These are phyloP conservation scores for Antheraea pernyi DNA, from an alignment of 1,140 invertebrate genomes.

Conservation along the genomic window DNA sequence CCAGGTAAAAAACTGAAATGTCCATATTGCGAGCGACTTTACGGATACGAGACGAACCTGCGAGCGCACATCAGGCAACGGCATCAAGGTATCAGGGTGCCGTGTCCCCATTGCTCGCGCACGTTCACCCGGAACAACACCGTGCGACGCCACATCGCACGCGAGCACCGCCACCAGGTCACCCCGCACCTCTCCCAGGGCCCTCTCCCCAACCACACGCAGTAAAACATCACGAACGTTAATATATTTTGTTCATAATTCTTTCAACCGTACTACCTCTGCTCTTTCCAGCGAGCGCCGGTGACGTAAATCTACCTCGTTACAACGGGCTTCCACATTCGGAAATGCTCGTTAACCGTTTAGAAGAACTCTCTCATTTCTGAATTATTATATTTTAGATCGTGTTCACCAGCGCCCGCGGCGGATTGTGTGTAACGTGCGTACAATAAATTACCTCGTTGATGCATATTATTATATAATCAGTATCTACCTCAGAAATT, in stretches of 20 bases:
- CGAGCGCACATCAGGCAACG: constrained; percentile 93
- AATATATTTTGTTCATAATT: constrained; percentile 28
- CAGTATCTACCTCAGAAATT: constrained; percentile 76
- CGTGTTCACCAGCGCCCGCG: constrained; percentile 35
- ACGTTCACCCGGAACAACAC: constrained; percentile 97
- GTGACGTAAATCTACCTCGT: constrained; percentile 32
- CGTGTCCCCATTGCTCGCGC: constrained; percentile 91
- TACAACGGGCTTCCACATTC: not conserved
- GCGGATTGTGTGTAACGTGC: constrained; percentile 46
- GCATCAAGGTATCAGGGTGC: constrained; percentile 93
- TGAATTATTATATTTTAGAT: constrained; percentile 3
- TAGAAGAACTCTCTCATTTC: too few species aligned
- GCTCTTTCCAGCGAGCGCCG: constrained; percentile 46
- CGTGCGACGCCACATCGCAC: constrained; percentile 91
- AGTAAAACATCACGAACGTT: constrained; percentile 63
- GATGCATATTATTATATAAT: constrained; percentile 74
- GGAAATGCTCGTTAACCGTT: too few species aligned
- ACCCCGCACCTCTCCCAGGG: constrained; percentile 83
- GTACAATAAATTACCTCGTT: constrained; percentile 73
- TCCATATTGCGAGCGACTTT: constrained; percentile 94
- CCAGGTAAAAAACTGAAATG: constrained; percentile 94
- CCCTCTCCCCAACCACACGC: constrained; percentile 80
- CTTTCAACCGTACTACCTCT: constrained; percentile 70
- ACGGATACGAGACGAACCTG: constrained; percentile 95
- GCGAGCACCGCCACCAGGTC: constrained; percentile 90